Base-by-base conservation (phyloP, 2,888 invertebrate genomes). In the Mesorhabditis sp. region DNA sequence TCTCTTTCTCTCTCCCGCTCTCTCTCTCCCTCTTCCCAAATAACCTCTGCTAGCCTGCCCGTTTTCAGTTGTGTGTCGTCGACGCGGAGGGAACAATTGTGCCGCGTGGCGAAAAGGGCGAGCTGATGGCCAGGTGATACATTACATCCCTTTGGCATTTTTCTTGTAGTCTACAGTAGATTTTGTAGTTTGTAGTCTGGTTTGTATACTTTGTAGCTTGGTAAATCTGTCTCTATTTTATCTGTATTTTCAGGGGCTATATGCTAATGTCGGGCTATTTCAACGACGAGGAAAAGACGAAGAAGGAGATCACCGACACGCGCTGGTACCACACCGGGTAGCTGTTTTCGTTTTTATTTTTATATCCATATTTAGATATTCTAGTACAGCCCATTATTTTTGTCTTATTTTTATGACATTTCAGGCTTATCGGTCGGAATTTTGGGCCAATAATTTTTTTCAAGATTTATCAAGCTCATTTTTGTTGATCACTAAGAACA, bases 241-340 rank as follows among this genome's bases (percentile, higher is more conserved):
- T 5, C 28, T 2, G 2, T 41, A 4, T 66, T 4, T 61, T 62
- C 10, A 3, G 15, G 28, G 92, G 92, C 0, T 92, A 92, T 86
- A 86, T 85, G 74, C 90, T 87, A 15, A 93, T 94, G 92, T 87
- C 91, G 65, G 89, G 90, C n/a, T 94, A 94, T 87, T 93, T 91
- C 91, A 88, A 89, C 4, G 93, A 94, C 72, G 89, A 90, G 2
- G 90, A 90, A 70, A 92, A 90, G 85, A 94, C 93, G 0, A 88
- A 85, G 15, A 89, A 91, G 79, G 89, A 89, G 0, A 86, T 92
- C 1, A 89, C 89, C 5, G 80, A 87, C 7, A 91, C 91, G 70
- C 89, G 91, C 42, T 94, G 93, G 93, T 87, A 93, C 43, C 89
- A 89, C 80, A 92, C 93, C n/a, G 93, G 93, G 90, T 92, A 87